Evolutionary conservation across 2,113 vertebrate species (phyloP), one percentile per base, ranked within the genome.

Genomic region (Rhizomys pruinosus): DNA sequence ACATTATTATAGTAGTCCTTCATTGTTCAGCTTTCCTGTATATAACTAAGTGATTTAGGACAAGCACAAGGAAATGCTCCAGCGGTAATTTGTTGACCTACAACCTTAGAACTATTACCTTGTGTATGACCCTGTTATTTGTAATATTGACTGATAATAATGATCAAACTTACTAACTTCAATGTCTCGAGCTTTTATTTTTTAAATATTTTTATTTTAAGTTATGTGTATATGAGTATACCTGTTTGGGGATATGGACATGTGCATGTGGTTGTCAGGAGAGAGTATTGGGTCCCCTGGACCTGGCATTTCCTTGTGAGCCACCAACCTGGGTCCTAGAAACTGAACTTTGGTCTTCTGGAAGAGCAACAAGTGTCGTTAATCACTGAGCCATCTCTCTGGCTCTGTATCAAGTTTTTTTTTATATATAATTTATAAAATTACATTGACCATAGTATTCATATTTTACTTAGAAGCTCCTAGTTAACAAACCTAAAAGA

Each of bases 1-100:
- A 91, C 19, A 2, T 37, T 89, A 64, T 12, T 20, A 80, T 27
- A 73, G 34, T 95, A 93, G 5, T 59, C 90, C 93, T 94, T 82
- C 16, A 91, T 87, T 81, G 12, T 86, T 95, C 95, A 72, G 82
- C 52, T 89, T 42, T 94, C 44, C 39, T 93, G 34, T 37, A 77
- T 32, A 84, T 23, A 92, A 42, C 20, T 57, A 93, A 88, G 29
- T 69, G 34, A 11, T 20, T 91, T 91, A 88, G n/a, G 11, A 86
- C 27, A 91, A 80, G 77, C 10, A 89, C 3, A 72, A 39, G 23
- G 32, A 25, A 77, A 57, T 84, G 34, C n/a, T 73, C 34, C 82
- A 94, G 29, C 34, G 92, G 2, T 61, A 94, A 95, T 79, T n/a
- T 73, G 29, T 84, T 96, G 32, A 66, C 27, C 59, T 91, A 23